Conservation (phyloP, 2,797 vertebrate genomes). For the Sebastolobus altivelis region DNA sequence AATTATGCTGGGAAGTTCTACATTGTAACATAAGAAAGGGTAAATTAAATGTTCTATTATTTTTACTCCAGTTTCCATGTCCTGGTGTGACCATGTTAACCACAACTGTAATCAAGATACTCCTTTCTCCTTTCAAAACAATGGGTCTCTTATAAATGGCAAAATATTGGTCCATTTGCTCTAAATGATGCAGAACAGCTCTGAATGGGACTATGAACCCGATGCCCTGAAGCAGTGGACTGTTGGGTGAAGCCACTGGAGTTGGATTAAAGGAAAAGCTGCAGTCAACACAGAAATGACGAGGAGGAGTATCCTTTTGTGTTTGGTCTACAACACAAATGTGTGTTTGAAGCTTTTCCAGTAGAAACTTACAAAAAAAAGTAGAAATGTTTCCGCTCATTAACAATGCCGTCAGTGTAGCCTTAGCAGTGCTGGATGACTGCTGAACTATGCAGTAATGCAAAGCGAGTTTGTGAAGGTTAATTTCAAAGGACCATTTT, state of each 20-base stretch:
- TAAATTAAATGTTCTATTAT: slow-evolving; percentile 75
- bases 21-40: slow-evolving; percentile 65
- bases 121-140: slow-evolving; percentile 39
- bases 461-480: slow-evolving; percentile 23
- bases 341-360: slow-evolving; percentile 16
- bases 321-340: slow-evolving; percentile 7
- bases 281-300: slow-evolving; percentile 2
- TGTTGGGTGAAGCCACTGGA: slow-evolving; percentile 22
- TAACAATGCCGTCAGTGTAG: slow-evolving; percentile 41
- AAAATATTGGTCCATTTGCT: slow-evolving; percentile 29
- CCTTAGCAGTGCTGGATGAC: slow-evolving; percentile 46
- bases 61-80: slow-evolving; percentile 74
- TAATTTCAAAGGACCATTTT: slow-evolving; percentile 23
- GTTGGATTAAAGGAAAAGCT: slow-evolving; percentile 17
- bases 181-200: slow-evolving; percentile 28
- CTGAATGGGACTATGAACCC: slow-evolving; percentile 26
- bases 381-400: not conserved
- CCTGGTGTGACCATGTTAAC: slow-evolving; percentile 55
- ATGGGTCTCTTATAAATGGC: slow-evolving; percentile 33
- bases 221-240: not conserved
- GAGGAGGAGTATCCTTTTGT: slow-evolving; percentile 16
- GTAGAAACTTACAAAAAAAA: slow-evolving; percentile 14
- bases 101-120: slow-evolving; percentile 47
- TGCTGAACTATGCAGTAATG: slow-evolving; percentile 72
- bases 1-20: slow-evolving; percentile 62